phyloP scores from a whole-genome alignment of 2,888 invertebrate species.

The Hypolimnas misippus region DNA sequence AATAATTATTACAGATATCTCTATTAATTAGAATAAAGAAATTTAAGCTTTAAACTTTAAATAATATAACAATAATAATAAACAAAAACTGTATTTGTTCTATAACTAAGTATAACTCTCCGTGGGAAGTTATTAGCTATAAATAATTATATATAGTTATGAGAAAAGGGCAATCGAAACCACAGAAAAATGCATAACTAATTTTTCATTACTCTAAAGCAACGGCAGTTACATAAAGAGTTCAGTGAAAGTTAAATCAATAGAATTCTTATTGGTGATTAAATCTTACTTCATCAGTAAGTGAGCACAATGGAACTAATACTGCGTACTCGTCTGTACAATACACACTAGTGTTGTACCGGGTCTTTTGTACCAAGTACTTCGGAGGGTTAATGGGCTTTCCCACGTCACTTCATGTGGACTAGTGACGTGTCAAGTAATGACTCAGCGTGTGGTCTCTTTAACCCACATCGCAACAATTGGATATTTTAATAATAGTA shows the following conservation, averaged over 20 bases:
- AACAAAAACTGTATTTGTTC: too few relatives aligned
- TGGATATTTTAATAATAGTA: slow-evolving; percentile 1
- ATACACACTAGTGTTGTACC: slow-evolving; percentile 14
- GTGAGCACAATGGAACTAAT: slow-evolving; percentile 29
- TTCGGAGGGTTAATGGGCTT: slow-evolving; percentile 43
- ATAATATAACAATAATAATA: too few relatives aligned
- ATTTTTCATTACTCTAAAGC: not conserved
- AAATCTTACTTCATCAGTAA: slow-evolving; percentile 31
- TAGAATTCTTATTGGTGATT: slow-evolving; percentile 36
- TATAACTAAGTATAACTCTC: too few relatives aligned
- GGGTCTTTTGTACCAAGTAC: slow-evolving; percentile 18
- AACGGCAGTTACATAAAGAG: slow-evolving; percentile 27
- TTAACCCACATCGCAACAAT: slow-evolving; percentile 25
- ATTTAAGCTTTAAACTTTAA: too few relatives aligned
- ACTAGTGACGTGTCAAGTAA: slow-evolving; percentile 46
- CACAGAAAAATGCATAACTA: not conserved
- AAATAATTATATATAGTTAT: not conserved
- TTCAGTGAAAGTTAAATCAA: slow-evolving; percentile 33
- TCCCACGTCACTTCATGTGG: slow-evolving; percentile 54
- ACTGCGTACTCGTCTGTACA: slow-evolving; percentile 20
- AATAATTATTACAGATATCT: too few relatives aligned
- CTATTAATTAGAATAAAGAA: too few relatives aligned
- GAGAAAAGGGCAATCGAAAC: slow-evolving; percentile 2
- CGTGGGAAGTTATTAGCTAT: too few relatives aligned
- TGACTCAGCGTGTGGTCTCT: slow-evolving; percentile 69